A percentile compares a stretch with the other conserved stretches of the same genome.
Conservation (phyloP, 2,113 vertebrate genomes). For the Megaceryle torquata region DNA sequence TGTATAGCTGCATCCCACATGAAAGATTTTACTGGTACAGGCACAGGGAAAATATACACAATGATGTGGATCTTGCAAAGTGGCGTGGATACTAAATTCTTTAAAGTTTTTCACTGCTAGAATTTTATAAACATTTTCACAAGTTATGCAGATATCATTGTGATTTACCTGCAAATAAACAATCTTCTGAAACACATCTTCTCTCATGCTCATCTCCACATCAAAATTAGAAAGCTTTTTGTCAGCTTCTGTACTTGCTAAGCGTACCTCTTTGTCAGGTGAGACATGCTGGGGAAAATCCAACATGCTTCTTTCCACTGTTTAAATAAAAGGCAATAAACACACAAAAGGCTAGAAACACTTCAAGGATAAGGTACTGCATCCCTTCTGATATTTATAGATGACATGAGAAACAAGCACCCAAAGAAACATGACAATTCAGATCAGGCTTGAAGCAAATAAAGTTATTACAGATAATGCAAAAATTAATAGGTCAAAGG, state of each 20-base stretch:
- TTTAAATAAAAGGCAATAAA: slow-evolving; percentile 7
- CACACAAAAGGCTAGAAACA: neutral
- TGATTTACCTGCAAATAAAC: slow-evolving; percentile 84
- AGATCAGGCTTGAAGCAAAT: neutral
- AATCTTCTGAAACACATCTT: slow-evolving; percentile 87
- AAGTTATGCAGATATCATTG: neutral
- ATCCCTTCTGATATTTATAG: neutral
- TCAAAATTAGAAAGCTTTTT: slow-evolving; percentile 92
- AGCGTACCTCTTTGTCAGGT: slow-evolving; percentile 82
- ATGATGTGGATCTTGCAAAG: neutral
- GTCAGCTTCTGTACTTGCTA: slow-evolving; percentile 92
- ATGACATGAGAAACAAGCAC: neutral
- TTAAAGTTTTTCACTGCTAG: neutral
- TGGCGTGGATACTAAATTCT: neutral
- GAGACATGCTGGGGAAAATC: slow-evolving; percentile 93
- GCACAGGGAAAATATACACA: neutral
- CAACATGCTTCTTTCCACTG: slow-evolving; percentile 87
- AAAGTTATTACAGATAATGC: neutral
- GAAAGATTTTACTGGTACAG: neutral
- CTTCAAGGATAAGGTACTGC: neutral
- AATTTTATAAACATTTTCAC: neutral
- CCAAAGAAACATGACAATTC: neutral
- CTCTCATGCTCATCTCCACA: slow-evolving; percentile 93
- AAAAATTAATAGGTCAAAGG: neutral
- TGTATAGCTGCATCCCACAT: neutral